A percentile compares a stretch with the other conserved stretches of the same genome.
Evolutionary conservation across 2,888 invertebrate genomes (phyloP).

Genomic region (Zaprionus obscuricornis): DNA sequence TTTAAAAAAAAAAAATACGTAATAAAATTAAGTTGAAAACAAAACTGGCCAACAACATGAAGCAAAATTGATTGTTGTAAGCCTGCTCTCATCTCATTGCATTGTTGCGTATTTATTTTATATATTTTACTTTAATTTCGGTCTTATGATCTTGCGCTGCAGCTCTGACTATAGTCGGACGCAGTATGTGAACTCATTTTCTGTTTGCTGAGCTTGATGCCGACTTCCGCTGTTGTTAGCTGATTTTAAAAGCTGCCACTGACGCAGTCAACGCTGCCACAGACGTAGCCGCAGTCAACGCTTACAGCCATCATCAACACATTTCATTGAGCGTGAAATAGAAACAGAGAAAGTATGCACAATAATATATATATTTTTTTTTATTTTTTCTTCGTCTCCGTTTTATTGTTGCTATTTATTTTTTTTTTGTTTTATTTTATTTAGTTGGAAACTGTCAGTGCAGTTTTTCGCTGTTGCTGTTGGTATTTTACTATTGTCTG

Average conservation of each 20-base stretch:
- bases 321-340: constrained; percentile 82
- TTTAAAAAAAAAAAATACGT: constrained; percentile 48
- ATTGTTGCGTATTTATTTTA: constrained; percentile 48
- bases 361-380: constrained; percentile 55
- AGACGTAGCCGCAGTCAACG: constrained; percentile 25
- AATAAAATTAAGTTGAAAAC: constrained; percentile 65
- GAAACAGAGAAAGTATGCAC: constrained; percentile 81
- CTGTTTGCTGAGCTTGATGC: constrained; percentile 58
- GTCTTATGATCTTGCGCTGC: constrained; percentile 35
- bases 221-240: constrained; percentile 66
- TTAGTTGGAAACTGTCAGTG: constrained; percentile 37
- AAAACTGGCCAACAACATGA: constrained; percentile 53
- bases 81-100: constrained; percentile 4
- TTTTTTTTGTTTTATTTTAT: constrained; percentile 36
- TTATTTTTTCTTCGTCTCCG: constrained; percentile 14
- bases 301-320: constrained; percentile 71
- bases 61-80: constrained; percentile 36
- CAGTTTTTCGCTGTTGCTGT: constrained; percentile 21
- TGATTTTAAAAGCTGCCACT: constrained; percentile 26
- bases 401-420: constrained; percentile 6
- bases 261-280: constrained; percentile 14
- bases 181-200: constrained; percentile 64
- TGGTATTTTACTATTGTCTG: constrained; percentile 66
- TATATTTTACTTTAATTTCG: constrained; percentile 34
- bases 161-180: constrained; percentile 7